phyloP scores from a whole-genome alignment of 30 jellyfish, hydroid and myxozoan species.

The Turritopsis rubra region DNA sequence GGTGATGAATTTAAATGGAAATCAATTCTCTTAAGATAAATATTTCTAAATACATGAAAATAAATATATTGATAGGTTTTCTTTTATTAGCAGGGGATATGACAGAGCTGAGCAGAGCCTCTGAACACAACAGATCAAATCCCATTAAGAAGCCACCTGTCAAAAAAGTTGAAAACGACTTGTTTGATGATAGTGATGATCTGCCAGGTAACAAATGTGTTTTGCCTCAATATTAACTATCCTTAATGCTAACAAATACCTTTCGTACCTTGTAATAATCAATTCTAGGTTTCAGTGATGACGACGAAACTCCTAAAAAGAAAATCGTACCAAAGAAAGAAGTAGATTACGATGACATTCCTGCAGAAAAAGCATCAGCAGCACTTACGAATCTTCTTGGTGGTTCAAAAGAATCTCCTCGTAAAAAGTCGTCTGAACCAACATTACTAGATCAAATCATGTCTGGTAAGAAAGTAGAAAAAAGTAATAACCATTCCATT shows the following conservation, averaged over 20 bases:
- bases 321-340: constrained; percentile 11
- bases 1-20: no score
- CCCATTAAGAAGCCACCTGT: constrained; percentile 10
- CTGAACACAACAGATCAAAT: not conserved
- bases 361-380: constrained; percentile 59
- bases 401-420: constrained; percentile 26
- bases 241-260: no score
- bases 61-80: no score
- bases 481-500: not conserved
- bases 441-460: constrained; percentile 78
- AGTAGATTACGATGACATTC: constrained; percentile 38
- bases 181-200: constrained; percentile 77
- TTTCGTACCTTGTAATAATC: no score
- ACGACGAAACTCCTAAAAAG: constrained; percentile 29
- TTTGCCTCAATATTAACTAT: not conserved
- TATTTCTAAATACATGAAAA: no score
- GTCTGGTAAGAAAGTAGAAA: constrained; percentile 45
- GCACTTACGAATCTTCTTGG: constrained; percentile 75
- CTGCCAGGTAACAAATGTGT: constrained; percentile 51
- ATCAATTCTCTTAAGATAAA: no score
- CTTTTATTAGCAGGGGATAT: not conserved
- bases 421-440: constrained; percentile 46
- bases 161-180: constrained; percentile 44
- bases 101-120: not conserved
- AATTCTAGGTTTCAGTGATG: constrained; percentile 59